These are phyloP conservation scores for Tetragnatha versicolor DNA, from an alignment of 1,140 invertebrate species.

Conservation along the genomic window DNA sequence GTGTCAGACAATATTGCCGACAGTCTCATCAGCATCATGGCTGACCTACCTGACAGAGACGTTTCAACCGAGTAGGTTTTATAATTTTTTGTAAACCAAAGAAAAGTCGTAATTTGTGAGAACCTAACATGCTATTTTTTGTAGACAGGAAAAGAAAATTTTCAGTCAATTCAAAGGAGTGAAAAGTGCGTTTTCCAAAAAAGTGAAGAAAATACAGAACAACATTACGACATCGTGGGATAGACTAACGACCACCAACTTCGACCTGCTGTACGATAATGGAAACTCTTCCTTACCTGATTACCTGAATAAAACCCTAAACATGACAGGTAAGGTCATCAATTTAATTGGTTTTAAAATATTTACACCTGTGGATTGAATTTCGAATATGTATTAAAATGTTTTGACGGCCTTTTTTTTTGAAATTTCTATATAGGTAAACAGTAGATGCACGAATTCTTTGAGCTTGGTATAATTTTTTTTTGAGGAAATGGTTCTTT, in stretches of 20 bases:
- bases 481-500: too few species aligned
- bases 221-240: slow-evolving; percentile 6
- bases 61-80: background rate
- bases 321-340: slow-evolving; percentile 30
- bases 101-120: background rate
- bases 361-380: too few species aligned
- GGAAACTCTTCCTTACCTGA: background rate
- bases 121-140: background rate
- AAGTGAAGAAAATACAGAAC: slow-evolving; percentile 2
- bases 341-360: background rate
- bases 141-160: slow-evolving; percentile 5
- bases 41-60: slow-evolving; percentile 21
- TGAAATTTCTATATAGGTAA: too few species aligned
- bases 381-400: too few species aligned
- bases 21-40: slow-evolving; percentile 20
- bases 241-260: background rate
- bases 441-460: too few species aligned
- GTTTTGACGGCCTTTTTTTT: too few species aligned
- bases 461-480: too few species aligned
- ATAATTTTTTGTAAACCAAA: background rate
- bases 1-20: slow-evolving; percentile 4
- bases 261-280: slow-evolving; percentile 35
- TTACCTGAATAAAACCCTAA: background rate
- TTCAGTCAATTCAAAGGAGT: slow-evolving; percentile 17
- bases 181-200: background rate